These are phyloP conservation scores for Cryptotis parvus DNA, from an alignment of 2,113 vertebrate species.

Conservation along the genomic window DNA sequence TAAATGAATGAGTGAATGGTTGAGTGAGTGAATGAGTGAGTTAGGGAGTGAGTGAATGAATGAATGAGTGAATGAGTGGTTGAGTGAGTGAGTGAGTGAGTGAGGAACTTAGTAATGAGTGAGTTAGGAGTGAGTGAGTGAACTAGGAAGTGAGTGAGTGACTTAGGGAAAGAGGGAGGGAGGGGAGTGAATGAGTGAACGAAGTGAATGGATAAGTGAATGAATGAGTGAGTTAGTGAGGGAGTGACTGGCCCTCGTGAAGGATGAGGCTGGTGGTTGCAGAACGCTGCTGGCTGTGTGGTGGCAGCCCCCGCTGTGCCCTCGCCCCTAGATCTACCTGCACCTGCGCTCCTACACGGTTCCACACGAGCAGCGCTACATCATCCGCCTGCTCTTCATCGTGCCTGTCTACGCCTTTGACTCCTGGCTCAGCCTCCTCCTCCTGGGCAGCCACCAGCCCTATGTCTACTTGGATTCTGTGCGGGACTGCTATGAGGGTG, in stretches of 20 bases:
- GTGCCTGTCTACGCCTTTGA: slow-evolving; percentile 96
- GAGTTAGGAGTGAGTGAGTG: too few relatives aligned
- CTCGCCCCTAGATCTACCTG: slow-evolving; percentile 91
- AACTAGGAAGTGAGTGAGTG: too few relatives aligned
- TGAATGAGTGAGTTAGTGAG: background rate
- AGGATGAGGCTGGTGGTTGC: too few relatives aligned
- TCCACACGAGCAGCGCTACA: slow-evolving; percentile 96
- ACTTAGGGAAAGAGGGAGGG: background rate
- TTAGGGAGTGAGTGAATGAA: too few relatives aligned
- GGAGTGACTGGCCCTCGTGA: accelerated
- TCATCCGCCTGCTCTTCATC: slow-evolving; percentile 97
- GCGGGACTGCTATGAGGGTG: slow-evolving; percentile 97
- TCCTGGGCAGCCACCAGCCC: slow-evolving; percentile 95
- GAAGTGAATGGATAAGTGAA: background rate
- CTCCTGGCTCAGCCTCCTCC: slow-evolving; percentile 98
- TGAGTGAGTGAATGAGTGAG: too few relatives aligned
- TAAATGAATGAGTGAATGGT: too few relatives aligned
- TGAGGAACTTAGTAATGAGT: too few relatives aligned
- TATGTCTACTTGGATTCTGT: slow-evolving; percentile 96
- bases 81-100: too few relatives aligned
- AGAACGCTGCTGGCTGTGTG: too few relatives aligned
- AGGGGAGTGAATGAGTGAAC: too few relatives aligned
- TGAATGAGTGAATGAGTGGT: too few relatives aligned
- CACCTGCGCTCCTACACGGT: slow-evolving; percentile 94
- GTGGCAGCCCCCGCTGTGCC: background rate